These are phyloP conservation scores for Temnothorax ravouxi DNA, from an alignment of 2,888 invertebrate species.

Conservation along the genomic window DNA sequence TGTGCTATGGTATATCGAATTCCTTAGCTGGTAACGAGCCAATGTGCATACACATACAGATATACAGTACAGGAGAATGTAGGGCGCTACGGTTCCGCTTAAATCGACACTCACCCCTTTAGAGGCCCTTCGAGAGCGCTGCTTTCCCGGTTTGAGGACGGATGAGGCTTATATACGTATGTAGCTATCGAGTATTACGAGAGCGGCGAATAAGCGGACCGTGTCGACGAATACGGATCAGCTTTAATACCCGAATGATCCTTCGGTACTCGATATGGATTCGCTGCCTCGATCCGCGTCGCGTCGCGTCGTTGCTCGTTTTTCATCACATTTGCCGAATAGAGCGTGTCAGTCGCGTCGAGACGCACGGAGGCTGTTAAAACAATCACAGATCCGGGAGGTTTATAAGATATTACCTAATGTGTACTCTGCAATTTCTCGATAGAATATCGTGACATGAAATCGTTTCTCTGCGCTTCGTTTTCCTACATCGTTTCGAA, in stretches of 20 bases:
- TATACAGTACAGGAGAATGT: slow-evolving; percentile 38
- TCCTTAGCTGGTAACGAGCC: slow-evolving; percentile 51
- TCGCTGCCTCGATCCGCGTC: slow-evolving; percentile 39
- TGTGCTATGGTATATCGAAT: slow-evolving; percentile 32
- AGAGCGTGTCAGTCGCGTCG: slow-evolving; percentile 38
- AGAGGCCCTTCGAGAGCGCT: slow-evolving; percentile 45
- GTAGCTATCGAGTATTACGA: slow-evolving; percentile 54
- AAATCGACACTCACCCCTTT: slow-evolving; percentile 66
- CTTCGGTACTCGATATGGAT: slow-evolving; percentile 56
- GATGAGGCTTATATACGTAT: slow-evolving; percentile 49
- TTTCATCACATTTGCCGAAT: slow-evolving; percentile 39
- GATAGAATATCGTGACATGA: slow-evolving; percentile 25
- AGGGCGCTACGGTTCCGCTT: slow-evolving; percentile 55
- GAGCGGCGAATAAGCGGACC: slow-evolving; percentile 57
- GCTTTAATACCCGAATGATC: slow-evolving; percentile 68
- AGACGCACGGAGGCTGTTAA: slow-evolving; percentile 41
- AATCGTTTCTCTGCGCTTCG: slow-evolving; percentile 5
- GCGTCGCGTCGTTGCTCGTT: slow-evolving; percentile 32
- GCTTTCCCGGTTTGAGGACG: slow-evolving; percentile 57
- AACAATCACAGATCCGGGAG: slow-evolving; percentile 56
- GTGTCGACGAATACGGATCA: slow-evolving; percentile 66
- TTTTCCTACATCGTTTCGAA: background rate
- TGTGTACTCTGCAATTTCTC: slow-evolving; percentile 48
- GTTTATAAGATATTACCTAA: slow-evolving; percentile 62
- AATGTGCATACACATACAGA: slow-evolving; percentile 33